Conservation (phyloP, 2,113 vertebrate genomes). For the Lota lota region DNA sequence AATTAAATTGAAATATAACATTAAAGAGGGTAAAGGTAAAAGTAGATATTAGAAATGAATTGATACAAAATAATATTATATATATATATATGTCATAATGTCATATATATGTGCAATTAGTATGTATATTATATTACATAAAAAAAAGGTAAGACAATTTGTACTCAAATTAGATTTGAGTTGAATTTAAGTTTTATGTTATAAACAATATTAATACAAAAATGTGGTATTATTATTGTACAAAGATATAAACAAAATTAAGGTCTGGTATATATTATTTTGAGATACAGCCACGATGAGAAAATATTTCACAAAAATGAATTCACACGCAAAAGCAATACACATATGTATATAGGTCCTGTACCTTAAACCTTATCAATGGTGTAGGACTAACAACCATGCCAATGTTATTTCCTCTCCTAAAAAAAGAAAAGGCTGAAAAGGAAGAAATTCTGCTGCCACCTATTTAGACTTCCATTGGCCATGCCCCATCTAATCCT, state of each 20-base stretch:
- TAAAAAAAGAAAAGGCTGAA: not conserved
- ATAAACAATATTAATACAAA: too few species aligned
- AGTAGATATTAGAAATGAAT: not conserved
- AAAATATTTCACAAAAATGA: too few species aligned
- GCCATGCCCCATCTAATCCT: constrained; percentile 58
- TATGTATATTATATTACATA: not conserved
- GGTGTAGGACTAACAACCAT: not conserved
- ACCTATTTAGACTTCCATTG: constrained; percentile 59
- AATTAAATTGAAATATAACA: not conserved
- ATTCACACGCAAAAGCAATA: too few species aligned
- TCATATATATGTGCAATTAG: not conserved
- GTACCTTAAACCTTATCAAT: too few species aligned
- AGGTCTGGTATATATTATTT: too few species aligned
- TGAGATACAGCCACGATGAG: too few species aligned
- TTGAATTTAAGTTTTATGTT: too few species aligned
- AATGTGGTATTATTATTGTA: not conserved
- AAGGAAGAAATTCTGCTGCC: constrained; percentile 12
- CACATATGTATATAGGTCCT: too few species aligned
- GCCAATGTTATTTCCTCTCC: constrained; percentile 4
- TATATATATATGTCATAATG: not conserved
- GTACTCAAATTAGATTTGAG: not conserved
- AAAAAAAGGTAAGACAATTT: not conserved
- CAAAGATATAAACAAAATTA: not conserved
- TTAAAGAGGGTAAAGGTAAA: too few species aligned
- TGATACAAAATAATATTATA: not conserved